Evolutionary conservation across 2,113 vertebrate species (phyloP).

Genomic region (Hydropotes inermis): DNA sequence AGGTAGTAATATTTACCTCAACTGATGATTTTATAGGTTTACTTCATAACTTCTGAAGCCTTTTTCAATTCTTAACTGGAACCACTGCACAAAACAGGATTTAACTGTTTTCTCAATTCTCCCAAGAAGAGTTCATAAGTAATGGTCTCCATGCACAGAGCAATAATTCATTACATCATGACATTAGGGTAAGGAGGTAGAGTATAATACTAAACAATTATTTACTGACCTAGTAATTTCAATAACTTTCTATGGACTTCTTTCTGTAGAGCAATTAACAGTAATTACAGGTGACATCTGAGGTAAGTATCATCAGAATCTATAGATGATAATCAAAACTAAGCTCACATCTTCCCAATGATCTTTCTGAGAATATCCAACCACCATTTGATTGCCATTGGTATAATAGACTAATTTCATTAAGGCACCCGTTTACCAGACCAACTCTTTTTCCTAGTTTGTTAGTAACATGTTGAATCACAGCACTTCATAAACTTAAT

Average conservation of each 20-base stretch:
- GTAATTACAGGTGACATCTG: background rate
- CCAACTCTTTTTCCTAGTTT: background rate
- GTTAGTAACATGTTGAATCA: conserved; percentile 5
- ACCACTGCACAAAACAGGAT: background rate
- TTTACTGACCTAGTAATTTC: background rate
- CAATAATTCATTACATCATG: background rate
- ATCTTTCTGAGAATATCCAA: background rate
- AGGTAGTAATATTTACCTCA: background rate
- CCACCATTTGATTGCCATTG: background rate
- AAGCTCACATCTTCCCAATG: background rate
- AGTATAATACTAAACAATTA: background rate
- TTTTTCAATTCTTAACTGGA: background rate
- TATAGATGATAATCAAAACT: background rate
- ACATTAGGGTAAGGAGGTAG: background rate
- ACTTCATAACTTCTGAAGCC: background rate
- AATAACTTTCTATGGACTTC: background rate
- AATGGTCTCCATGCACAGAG: background rate
- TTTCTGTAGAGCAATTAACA: background rate
- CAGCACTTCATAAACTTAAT: background rate
- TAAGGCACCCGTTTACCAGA: background rate
- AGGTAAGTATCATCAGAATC: background rate
- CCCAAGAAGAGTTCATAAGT: background rate
- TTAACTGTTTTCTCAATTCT: background rate
- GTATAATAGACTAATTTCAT: background rate
- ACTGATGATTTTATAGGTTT: background rate